A percentile compares a stretch with the other conserved stretches of the same genome.
Evolutionary conservation across 1,140 invertebrate species (phyloP).

Genomic region (Diorhabda elongata): DNA sequence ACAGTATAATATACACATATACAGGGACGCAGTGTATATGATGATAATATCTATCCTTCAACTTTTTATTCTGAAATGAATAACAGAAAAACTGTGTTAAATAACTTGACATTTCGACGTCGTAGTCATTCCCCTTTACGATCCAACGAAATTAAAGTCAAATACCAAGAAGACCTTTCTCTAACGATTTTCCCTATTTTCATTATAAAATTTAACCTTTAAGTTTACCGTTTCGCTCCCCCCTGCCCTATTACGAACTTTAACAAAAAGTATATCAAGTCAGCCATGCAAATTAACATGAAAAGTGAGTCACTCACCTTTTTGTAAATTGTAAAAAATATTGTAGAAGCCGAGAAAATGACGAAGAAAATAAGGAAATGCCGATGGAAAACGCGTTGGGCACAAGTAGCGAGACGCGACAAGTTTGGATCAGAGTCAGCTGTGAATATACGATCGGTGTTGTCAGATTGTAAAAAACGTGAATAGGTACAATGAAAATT

Average conservation of each 20-base stretch:
- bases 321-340: not conserved
- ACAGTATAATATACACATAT: too few species aligned
- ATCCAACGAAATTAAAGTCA: not conserved
- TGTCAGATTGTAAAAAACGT: not conserved
- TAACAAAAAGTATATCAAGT: not conserved
- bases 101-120: too few species aligned
- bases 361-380: not conserved
- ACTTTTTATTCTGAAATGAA: too few species aligned
- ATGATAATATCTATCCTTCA: too few species aligned
- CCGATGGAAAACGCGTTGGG: not conserved
- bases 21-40: too few species aligned
- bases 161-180: not conserved
- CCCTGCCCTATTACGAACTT: not conserved
- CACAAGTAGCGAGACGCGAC: not conserved
- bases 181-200: not conserved
- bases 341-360: not conserved
- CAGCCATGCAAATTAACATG: not conserved
- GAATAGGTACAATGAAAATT: too few species aligned
- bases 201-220: not conserved
- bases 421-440: not conserved
- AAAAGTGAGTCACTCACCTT: not conserved
- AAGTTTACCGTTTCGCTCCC: not conserved
- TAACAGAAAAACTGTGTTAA: too few species aligned
- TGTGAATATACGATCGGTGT: not conserved
- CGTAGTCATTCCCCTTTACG: too few species aligned